Conservation (phyloP, 2,888 invertebrate species). For the Tineola bisselliella region DNA sequence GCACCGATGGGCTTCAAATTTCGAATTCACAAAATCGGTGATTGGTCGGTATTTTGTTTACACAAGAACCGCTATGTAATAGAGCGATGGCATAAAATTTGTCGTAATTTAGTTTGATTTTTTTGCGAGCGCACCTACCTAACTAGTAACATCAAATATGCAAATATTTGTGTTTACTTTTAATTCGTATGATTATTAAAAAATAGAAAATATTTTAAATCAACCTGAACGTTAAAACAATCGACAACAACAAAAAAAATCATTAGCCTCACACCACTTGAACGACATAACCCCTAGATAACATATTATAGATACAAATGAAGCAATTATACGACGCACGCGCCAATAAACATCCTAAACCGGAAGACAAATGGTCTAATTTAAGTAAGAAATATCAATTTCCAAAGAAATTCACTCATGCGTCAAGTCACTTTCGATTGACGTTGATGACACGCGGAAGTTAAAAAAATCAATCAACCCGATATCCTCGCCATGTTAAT, state of each 20-base stretch:
- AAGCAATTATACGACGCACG: constrained; percentile 59
- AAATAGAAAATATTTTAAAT: not conserved
- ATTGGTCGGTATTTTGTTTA: constrained; percentile 65
- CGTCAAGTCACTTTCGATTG: constrained; percentile 22
- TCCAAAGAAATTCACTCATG: constrained; percentile 46
- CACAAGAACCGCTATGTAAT: constrained; percentile 28
- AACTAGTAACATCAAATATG: not conserved
- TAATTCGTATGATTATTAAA: too few relatives aligned
- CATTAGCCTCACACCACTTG: not conserved
- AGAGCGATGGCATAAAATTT: constrained; percentile 10
- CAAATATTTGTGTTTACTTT: not conserved
- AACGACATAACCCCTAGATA: not conserved
- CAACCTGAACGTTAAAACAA: not conserved
- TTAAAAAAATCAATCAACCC: constrained; percentile 12
- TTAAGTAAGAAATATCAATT: constrained; percentile 54
- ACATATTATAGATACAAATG: constrained; percentile 31
- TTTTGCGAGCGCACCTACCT: not conserved
- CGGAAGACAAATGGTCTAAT: constrained; percentile 64
- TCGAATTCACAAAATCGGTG: constrained; percentile 66
- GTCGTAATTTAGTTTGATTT: constrained; percentile 7
- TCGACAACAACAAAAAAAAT: not conserved
- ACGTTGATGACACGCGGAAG: constrained; percentile 7
- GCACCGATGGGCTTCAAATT: constrained; percentile 59
- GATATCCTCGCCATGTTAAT: not conserved
- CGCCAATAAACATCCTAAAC: constrained; percentile 43